Conservation (phyloP, 2,888 invertebrate genomes). For the Diarsia dahlii region DNA sequence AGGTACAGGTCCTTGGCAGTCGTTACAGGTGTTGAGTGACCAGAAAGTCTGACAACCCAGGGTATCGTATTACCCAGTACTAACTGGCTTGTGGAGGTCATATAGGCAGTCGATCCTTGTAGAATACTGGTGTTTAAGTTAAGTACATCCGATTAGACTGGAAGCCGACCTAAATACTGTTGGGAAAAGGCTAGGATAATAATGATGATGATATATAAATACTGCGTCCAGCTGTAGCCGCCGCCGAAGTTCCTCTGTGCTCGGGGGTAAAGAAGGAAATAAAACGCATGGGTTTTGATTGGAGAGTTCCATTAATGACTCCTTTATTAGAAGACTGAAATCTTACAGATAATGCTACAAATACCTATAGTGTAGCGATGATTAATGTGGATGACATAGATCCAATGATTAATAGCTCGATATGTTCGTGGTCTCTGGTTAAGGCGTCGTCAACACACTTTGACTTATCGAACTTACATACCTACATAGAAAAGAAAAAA, state of each 20-base stretch:
- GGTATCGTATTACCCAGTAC: too few species aligned
- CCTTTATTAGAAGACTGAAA: slow-evolving; percentile 15
- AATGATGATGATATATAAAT: background rate
- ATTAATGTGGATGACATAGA: background rate
- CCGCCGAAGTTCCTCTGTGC: background rate
- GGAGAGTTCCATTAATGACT: slow-evolving; percentile 6
- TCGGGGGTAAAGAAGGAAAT: slow-evolving; percentile 7
- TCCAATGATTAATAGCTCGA: background rate
- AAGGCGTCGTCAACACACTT: background rate
- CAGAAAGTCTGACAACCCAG: too few species aligned
- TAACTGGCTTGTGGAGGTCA: too few species aligned
- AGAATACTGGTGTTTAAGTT: too few species aligned
- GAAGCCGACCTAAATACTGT: too few species aligned
- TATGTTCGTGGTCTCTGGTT: background rate
- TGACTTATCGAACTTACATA: background rate
- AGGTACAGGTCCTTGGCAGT: too few species aligned
- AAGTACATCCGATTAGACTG: too few species aligned
- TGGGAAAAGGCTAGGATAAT: too few species aligned
- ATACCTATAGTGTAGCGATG: slow-evolving; percentile 27
- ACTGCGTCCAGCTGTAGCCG: background rate
- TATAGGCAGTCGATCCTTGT: too few species aligned
- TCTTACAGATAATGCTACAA: slow-evolving; percentile 28
- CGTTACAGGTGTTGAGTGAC: too few species aligned
- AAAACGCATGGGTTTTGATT: slow-evolving; percentile 13
- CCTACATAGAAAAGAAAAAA: background rate